phyloP scores from a whole-genome alignment of 2,113 vertebrate species.

The Phalacrocorax pelagicus region DNA sequence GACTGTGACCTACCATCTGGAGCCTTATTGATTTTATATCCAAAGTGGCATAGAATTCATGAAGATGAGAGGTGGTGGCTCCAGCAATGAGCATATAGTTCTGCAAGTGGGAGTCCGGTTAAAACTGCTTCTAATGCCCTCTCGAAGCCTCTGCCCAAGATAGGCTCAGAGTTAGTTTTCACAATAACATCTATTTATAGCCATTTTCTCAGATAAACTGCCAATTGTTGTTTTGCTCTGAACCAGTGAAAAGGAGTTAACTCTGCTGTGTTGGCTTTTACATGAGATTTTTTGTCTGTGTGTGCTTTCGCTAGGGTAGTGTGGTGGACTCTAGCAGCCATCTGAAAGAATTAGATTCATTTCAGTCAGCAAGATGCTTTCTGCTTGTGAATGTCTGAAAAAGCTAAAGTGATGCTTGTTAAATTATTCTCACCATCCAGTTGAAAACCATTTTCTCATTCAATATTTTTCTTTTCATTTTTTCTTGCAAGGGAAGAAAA shows the following conservation, averaged over 20 bases:
- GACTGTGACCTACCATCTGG: not conserved
- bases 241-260: not conserved
- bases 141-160: not conserved
- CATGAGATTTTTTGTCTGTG: not conserved
- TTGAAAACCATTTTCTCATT: not conserved
- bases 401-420: not conserved
- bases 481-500: not conserved
- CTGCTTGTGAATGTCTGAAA: not conserved
- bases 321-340: not conserved
- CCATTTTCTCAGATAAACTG: not conserved
- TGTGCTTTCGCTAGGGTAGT: not conserved
- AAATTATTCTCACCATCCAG: not conserved
- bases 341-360: not conserved
- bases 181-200: not conserved
- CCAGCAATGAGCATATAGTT: not conserved
- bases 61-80: not conserved
- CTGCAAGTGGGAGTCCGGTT: not conserved
- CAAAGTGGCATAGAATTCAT: rapidly evolving
- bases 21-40: not conserved
- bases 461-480: not conserved
- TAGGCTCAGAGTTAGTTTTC: not conserved
- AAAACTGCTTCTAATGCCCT: not conserved
- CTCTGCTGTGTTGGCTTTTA: not conserved
- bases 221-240: not conserved
- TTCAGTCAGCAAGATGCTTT: not conserved